A percentile compares a stretch with the other conserved stretches of the same genome.
These are phyloP conservation scores for Festucalex cinctus DNA, from an alignment of 2,113 vertebrate species.

Conservation along the genomic window DNA sequence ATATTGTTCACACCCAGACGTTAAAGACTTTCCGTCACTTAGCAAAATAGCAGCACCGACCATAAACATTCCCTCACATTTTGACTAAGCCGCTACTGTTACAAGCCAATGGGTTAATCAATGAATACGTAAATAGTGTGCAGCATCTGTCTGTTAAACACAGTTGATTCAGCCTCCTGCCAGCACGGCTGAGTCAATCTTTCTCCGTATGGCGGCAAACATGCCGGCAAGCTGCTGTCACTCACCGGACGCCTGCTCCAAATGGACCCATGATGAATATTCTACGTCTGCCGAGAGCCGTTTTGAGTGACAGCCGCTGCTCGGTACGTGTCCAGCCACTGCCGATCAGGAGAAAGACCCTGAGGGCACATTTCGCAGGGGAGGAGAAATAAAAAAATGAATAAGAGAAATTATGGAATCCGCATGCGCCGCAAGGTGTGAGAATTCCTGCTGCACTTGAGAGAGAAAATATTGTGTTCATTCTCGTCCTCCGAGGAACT, in stretches of 20 bases:
- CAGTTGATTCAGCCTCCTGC: slow-evolving; percentile 29
- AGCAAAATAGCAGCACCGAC: neutral
- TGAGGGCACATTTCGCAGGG: slow-evolving; percentile 2
- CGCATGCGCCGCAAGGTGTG: slow-evolving; percentile 9
- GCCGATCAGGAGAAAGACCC: slow-evolving; percentile 15
- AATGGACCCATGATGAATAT: slow-evolving; percentile 54
- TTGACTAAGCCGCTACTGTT: slow-evolving; percentile 5
- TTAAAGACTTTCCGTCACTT: neutral
- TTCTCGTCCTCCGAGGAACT: neutral
- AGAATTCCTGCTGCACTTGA: neutral
- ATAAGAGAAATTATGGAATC: slow-evolving; percentile 21
- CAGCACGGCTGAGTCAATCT: slow-evolving; percentile 42
- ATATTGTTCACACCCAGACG: neutral
- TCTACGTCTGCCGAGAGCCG: slow-evolving; percentile 37
- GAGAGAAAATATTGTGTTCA: neutral
- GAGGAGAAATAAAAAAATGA: neutral
- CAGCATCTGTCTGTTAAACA: slow-evolving; percentile 36
- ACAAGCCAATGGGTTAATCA: slow-evolving; percentile 1
- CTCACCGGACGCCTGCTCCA: slow-evolving; percentile 55
- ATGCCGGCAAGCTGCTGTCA: slow-evolving; percentile 60
- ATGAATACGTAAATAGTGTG: slow-evolving; percentile 8
- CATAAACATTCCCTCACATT: neutral
- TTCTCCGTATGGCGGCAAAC: slow-evolving; percentile 60
- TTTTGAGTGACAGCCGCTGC: slow-evolving; percentile 62
- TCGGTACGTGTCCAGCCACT: slow-evolving; percentile 36